Conservation (phyloP, 2,888 invertebrate genomes). For the Nesidiocoris tenuis region DNA sequence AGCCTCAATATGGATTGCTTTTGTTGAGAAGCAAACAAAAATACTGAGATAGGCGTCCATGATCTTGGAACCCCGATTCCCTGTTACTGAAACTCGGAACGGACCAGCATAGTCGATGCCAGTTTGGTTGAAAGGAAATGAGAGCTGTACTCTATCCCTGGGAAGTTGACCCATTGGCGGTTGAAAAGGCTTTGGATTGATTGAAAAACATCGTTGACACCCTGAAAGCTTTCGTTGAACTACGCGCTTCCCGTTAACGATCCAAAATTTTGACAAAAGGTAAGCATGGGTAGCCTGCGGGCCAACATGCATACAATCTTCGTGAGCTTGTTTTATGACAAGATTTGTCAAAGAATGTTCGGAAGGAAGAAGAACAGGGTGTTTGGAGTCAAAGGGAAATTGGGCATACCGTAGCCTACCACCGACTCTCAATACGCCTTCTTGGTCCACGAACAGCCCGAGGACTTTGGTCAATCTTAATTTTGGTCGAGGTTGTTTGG, state of each 20-base stretch:
- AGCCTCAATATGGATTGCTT: slow-evolving; percentile 1
- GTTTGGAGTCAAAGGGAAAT: background rate
- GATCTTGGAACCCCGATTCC: background rate
- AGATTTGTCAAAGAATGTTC: slow-evolving; percentile 2
- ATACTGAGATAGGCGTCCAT: background rate
- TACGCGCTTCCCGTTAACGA: background rate
- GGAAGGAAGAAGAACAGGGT: slow-evolving; percentile 3
- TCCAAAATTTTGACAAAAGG: slow-evolving; percentile 19
- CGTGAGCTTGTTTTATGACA: slow-evolving; percentile 1
- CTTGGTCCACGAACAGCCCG: background rate
- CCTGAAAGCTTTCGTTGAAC: background rate
- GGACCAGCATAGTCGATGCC: slow-evolving; percentile 31
- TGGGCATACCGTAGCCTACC: slow-evolving; percentile 3
- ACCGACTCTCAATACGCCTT: slow-evolving; percentile 19
- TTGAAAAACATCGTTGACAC: background rate
- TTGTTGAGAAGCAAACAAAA: no score
- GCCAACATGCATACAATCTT: slow-evolving; percentile 10
- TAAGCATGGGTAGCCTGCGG: slow-evolving; percentile 1
- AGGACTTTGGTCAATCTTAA: slow-evolving; percentile 3
- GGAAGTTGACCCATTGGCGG: slow-evolving; percentile 28
- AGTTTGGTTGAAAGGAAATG: slow-evolving; percentile 10
- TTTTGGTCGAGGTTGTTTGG: background rate
- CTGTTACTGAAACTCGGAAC: background rate
- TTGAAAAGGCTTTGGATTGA: slow-evolving; percentile 23
- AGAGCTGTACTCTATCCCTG: background rate